Evolutionary conservation across 2,797 vertebrate species (phyloP).

Genomic region (Sebastes diaconus): DNA sequence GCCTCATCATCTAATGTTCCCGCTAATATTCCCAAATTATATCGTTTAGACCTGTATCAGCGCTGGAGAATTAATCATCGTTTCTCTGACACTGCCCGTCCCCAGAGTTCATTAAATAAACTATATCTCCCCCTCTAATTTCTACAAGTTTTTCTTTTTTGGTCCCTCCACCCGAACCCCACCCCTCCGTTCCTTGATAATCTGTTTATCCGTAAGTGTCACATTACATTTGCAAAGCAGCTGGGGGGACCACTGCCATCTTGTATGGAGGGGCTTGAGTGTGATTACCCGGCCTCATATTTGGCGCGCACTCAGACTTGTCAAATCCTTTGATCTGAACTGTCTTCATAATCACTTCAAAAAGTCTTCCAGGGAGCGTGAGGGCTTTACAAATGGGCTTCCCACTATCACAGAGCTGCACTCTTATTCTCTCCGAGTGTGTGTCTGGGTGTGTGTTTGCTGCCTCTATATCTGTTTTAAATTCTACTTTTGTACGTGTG

Average conservation of each 20-base stretch:
- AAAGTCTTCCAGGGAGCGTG: conserved; percentile 78
- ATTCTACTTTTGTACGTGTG: neutral
- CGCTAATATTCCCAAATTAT: conserved; percentile 69
- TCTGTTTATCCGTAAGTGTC: conserved; percentile 83
- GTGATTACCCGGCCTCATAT: conserved; percentile 79
- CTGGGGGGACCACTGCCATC: conserved; percentile 73
- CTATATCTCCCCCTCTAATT: conserved; percentile 30
- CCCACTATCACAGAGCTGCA: conserved; percentile 40
- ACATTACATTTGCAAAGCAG: conserved; percentile 78
- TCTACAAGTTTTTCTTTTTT: conserved; percentile 51
- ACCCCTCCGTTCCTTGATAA: conserved; percentile 71
- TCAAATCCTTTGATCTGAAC: conserved; percentile 86
- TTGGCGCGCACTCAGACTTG: conserved; percentile 78
- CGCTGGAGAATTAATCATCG: conserved; percentile 60
- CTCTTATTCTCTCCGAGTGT: neutral
- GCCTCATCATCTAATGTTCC: conserved; percentile 64
- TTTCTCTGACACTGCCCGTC: conserved; percentile 55
- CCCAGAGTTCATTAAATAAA: conserved; percentile 70
- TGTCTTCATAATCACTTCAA: conserved; percentile 83
- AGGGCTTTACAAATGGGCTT: conserved; percentile 75
- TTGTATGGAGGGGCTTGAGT: conserved; percentile 70
- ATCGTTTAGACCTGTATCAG: conserved; percentile 63
- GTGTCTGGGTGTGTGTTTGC: neutral
- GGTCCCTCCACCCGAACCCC: conserved; percentile 25
- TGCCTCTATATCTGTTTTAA: neutral